Percentiles rank a stretch among this genome's conserved stretches.
phyloP scores from a whole-genome alignment of 2,113 vertebrate species.

The Cheirogaleus medius region DNA sequence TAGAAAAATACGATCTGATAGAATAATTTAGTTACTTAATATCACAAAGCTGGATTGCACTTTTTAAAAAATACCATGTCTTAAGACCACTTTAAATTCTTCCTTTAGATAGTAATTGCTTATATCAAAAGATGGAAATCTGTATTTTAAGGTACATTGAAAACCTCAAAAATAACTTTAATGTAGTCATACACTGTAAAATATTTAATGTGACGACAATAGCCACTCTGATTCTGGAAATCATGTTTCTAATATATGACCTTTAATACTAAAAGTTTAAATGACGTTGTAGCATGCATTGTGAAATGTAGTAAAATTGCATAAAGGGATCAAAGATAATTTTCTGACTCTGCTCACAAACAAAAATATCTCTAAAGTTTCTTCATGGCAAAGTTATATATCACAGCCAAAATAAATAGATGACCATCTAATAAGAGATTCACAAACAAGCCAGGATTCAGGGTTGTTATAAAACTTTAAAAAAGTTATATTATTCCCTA shows the following conservation, averaged over 20 bases:
- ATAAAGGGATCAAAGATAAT: slow-evolving; percentile 58
- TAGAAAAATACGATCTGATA: neutral
- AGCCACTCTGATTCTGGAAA: neutral
- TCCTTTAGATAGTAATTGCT: neutral
- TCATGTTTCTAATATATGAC: neutral
- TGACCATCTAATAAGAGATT: neutral
- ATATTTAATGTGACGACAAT: neutral
- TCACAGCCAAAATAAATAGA: neutral
- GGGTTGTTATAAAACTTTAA: neutral
- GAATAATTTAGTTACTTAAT: neutral
- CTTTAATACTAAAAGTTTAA: slow-evolving; percentile 44
- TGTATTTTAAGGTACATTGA: neutral
- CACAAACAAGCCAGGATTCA: neutral
- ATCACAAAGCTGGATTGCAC: neutral
- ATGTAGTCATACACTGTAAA: neutral
- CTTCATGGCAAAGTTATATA: neutral
- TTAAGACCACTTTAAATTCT: neutral
- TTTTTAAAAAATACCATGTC: neutral
- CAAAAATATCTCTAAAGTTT: neutral
- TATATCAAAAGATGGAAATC: neutral
- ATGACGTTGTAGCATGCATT: neutral
- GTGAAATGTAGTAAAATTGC: slow-evolving; percentile 55
- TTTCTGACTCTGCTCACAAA: slow-evolving; percentile 6
- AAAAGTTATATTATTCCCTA: neutral
- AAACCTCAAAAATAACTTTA: neutral